phyloP scores from a whole-genome alignment of 2,888 invertebrate genomes.

The Nomada goodeniana region DNA sequence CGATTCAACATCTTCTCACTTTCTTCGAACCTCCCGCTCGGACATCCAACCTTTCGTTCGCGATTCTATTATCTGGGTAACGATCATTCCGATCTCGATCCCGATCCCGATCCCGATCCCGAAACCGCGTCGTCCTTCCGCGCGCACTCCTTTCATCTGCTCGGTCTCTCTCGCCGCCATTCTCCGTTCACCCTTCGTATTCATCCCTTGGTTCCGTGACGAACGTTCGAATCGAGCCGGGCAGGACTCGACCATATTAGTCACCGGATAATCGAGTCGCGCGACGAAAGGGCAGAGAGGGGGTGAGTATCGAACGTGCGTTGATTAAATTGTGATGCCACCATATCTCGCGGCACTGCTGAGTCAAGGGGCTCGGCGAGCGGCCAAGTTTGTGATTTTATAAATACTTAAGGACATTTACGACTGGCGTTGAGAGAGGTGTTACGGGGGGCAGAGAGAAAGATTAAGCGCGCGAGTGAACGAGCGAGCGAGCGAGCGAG shows the following conservation, averaged over 20 bases:
- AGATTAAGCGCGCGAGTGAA: neutral
- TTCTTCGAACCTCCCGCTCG: conserved; percentile 62
- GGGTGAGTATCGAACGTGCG: conserved; percentile 77
- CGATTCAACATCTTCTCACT: conserved; percentile 62
- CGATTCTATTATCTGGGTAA: conserved; percentile 37
- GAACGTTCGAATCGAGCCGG: neutral
- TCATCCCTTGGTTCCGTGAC: neutral
- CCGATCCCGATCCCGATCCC: neutral
- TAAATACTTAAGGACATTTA: conserved; percentile 83
- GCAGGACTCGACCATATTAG: no score
- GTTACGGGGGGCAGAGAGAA: conserved; percentile 18
- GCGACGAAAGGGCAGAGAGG: conserved; percentile 36
- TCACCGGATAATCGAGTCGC: conserved; percentile 40
- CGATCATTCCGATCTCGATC: neutral
- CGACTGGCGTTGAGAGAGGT: conserved; percentile 62
- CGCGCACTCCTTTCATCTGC: neutral
- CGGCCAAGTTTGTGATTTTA: conserved; percentile 85
- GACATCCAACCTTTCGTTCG: conserved; percentile 11
- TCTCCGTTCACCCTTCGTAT: neutral
- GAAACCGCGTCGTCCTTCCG: neutral
- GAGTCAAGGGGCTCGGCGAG: conserved; percentile 83
- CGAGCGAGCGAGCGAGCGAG: conserved; percentile 8
- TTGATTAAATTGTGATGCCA: conserved; percentile 89
- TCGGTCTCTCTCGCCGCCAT: neutral
- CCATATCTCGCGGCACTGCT: conserved; percentile 90